These are phyloP conservation scores for Eilema griseolum DNA, from an alignment of 2,888 invertebrate species.

Conservation along the genomic window DNA sequence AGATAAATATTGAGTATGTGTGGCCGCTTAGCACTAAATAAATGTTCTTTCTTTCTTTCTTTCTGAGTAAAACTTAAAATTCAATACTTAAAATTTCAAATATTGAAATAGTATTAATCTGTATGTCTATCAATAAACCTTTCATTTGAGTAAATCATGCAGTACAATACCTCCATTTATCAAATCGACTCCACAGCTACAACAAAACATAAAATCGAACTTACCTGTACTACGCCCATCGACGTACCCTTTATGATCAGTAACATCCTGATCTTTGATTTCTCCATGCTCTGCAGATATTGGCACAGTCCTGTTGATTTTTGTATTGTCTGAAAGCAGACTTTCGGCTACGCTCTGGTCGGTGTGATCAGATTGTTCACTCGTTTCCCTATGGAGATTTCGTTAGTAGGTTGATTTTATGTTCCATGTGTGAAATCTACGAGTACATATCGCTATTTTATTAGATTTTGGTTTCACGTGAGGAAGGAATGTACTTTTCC, in stretches of 20 bases:
- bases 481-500: too few relatives aligned
- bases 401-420: too few relatives aligned
- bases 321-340: conserved; percentile 71
- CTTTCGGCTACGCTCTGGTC: conserved; percentile 81
- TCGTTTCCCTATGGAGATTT: conserved; percentile 57
- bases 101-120: neutral
- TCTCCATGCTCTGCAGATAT: conserved; percentile 61
- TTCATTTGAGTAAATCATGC: conserved; percentile 7
- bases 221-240: conserved; percentile 59
- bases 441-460: too few relatives aligned
- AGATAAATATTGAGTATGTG: too few relatives aligned
- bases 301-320: conserved; percentile 56
- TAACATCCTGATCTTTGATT: conserved; percentile 67
- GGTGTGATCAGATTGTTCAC: conserved; percentile 83
- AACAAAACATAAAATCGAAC: conserved; percentile 47
- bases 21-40: too few relatives aligned
- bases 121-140: neutral
- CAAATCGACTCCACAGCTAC: conserved; percentile 19
- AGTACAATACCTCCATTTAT: conserved; percentile 21
- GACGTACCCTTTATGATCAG: conserved; percentile 62
- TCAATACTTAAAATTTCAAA: too few relatives aligned
- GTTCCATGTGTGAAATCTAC: too few relatives aligned
- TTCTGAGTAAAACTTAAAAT: too few relatives aligned
- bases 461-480: too few relatives aligned
- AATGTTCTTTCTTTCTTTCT: too few relatives aligned